Percentiles rank a stretch among this genome's conserved stretches.
These are phyloP conservation scores for Cheilosia grossa DNA, from an alignment of 2,888 invertebrate genomes.

Conservation along the genomic window DNA sequence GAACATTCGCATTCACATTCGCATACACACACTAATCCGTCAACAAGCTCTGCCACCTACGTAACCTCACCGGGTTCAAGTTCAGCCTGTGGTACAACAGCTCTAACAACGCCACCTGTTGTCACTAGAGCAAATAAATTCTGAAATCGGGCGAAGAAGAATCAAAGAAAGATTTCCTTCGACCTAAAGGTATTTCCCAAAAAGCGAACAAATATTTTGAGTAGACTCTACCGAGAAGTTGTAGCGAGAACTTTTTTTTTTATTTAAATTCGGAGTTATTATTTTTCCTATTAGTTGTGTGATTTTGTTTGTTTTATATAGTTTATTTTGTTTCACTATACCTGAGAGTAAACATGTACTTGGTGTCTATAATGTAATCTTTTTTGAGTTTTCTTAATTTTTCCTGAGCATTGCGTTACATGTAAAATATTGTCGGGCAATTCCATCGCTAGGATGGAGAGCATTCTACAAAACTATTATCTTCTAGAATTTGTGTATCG, in stretches of 20 bases:
- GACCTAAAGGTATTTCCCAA: slow-evolving; percentile 62
- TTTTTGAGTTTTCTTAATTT: slow-evolving; percentile 1
- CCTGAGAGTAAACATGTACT: not conserved
- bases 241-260: slow-evolving; percentile 29
- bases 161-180: slow-evolving; percentile 71
- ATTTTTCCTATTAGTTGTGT: slow-evolving; percentile 10
- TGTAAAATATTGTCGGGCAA: slow-evolving; percentile 11
- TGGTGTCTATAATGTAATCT: slow-evolving; percentile 6
- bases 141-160: slow-evolving; percentile 76
- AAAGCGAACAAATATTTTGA: not conserved
- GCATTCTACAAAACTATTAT: slow-evolving; percentile 3
- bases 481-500: slow-evolving; percentile 53
- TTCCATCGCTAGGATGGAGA: slow-evolving; percentile 61
- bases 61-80: slow-evolving; percentile 78
- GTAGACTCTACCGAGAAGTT: slow-evolving; percentile 50
- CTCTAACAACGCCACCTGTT: slow-evolving; percentile 75
- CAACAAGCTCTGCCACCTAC: slow-evolving; percentile 75
- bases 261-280: slow-evolving; percentile 14
- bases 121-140: slow-evolving; percentile 80
- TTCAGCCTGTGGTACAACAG: slow-evolving; percentile 78
- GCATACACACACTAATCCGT: slow-evolving; percentile 76
- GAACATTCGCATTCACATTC: slow-evolving; percentile 81
- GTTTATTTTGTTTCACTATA: slow-evolving; percentile 20
- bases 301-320: slow-evolving; percentile 21
- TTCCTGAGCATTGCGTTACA: slow-evolving; percentile 44